Base-by-base conservation (phyloP, 1,140 invertebrate species). In the Cyclina sinensis region DNA sequence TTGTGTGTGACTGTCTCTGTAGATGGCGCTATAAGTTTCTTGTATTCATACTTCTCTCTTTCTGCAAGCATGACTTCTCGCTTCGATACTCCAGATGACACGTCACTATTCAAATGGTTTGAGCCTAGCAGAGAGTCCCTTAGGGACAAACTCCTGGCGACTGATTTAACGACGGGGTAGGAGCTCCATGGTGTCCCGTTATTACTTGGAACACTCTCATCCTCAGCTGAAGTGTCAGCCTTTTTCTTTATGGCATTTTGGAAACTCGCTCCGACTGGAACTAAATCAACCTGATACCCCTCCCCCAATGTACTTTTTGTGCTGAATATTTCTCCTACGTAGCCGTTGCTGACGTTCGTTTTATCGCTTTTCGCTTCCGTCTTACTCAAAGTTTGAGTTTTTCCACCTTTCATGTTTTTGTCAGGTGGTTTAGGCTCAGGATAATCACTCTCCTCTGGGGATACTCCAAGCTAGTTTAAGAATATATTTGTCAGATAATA, bases 241-340 rank as follows among this genome's bases (percentile, higher is more conserved):
- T 57, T 24, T 24, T 54, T 65, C 18, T 73, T 48, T 9, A 68
- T 21, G 27, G 16, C 32, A 16, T 84, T 84, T 51, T 73, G 59
- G 24, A 84, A 84, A 21, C 82, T 73, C 9, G 82, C 82, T 35
- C 82, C 82, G n/a, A 84, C 82, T 11, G 82, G 82, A 18, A 84
- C 82, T 24, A 70, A 32, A n/a, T 73, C 57, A 11, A 81, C 79
- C 30, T 81, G 37, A 16, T 35, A 39, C 3, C 35, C 39, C 27
- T 84, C 43, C 37, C 27, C 68, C 1, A 24, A 32, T 35, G 18
- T 37, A 84, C 18, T 32, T 12, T 35, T 73, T 21, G 39, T 27
- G 39, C 27, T 54, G 16, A 68, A 73, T 27, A 46, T n/a, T 37
- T 27, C 27, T 48, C 43, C 30, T 32, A 18, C 37, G 1, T 54